phyloP scores from a whole-genome alignment of 1,140 invertebrate genomes.

The Maniola jurtina region DNA sequence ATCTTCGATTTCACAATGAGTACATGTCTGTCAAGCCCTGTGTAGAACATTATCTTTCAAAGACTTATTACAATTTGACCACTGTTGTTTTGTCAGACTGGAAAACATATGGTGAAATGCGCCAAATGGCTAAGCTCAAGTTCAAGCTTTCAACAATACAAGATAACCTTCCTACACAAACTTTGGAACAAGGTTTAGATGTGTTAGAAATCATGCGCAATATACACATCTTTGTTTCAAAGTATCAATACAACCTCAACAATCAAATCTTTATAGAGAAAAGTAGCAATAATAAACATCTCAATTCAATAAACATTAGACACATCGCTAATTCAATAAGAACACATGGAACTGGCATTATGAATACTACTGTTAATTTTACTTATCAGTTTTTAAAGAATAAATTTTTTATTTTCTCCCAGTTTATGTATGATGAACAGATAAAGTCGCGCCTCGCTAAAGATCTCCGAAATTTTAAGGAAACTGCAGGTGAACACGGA shows the following conservation, averaged over 20 bases:
- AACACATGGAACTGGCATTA: slow-evolving; percentile 98
- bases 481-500: slow-evolving; percentile 78
- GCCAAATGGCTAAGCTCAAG: slow-evolving; percentile 93
- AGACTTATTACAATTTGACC: slow-evolving; percentile 98
- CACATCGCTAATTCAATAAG: slow-evolving; percentile 98
- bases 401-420: slow-evolving; percentile 97
- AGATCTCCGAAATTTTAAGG: slow-evolving; percentile 88
- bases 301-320: slow-evolving; percentile 97
- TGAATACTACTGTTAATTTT: slow-evolving; percentile 98
- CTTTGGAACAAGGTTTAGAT: slow-evolving; percentile 98
- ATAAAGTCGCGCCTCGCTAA: slow-evolving; percentile 97
- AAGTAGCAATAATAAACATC: slow-evolving; percentile 94
- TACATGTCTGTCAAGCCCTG: slow-evolving; percentile 76
- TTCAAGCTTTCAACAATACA: slow-evolving; percentile 90
- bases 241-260: slow-evolving; percentile 97
- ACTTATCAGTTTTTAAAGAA: slow-evolving; percentile 97
- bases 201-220: slow-evolving; percentile 98
- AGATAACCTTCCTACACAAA: slow-evolving; percentile 96
- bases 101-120: slow-evolving; percentile 98
- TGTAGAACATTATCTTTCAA: slow-evolving; percentile 95
- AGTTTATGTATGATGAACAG: slow-evolving; percentile 99
- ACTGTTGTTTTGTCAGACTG: slow-evolving; percentile 98
- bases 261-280: slow-evolving; percentile 98
- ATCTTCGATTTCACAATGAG: slow-evolving; percentile 68
- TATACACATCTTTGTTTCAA: slow-evolving; percentile 96